These are phyloP conservation scores for Matsumurasca onukii DNA, from an alignment of 1,140 invertebrate genomes.

Conservation along the genomic window DNA sequence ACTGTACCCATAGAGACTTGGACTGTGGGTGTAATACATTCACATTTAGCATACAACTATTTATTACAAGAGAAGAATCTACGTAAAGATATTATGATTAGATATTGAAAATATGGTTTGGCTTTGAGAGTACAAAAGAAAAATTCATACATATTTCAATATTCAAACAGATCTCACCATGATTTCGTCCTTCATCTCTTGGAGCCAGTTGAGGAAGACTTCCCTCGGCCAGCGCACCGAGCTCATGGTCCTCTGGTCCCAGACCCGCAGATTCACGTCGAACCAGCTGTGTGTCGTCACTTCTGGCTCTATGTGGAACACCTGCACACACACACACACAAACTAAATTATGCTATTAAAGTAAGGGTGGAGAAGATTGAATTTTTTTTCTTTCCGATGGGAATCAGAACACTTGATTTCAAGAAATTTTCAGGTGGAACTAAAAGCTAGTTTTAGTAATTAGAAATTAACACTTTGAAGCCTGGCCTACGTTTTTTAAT, in stretches of 20 bases:
- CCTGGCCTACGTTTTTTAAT: no score
- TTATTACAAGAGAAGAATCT: no score
- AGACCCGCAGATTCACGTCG: conserved; percentile 21
- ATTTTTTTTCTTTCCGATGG: no score
- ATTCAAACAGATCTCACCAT: neutral
- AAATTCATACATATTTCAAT: neutral
- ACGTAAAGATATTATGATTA: neutral
- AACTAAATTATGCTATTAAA: no score
- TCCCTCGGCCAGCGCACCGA: conserved; percentile 18
- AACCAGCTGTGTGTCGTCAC: conserved; percentile 30
- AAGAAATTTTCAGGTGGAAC: no score
- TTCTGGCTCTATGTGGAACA: conserved; percentile 20
- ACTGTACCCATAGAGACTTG: neutral
- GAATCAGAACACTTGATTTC: no score
- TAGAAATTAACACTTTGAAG: no score
- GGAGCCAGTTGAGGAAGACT: conserved; percentile 12
- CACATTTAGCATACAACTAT: neutral
- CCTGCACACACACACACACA: no score
- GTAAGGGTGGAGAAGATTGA: no score
- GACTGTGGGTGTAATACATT: neutral
- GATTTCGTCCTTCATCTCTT: conserved; percentile 17
- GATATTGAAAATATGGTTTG: neutral
- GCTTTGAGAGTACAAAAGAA: neutral
- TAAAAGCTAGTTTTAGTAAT: no score
- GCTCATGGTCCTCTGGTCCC: conserved; percentile 7